phyloP scores from a whole-genome alignment of 2,888 invertebrate species.

The Chalcis sispes region DNA sequence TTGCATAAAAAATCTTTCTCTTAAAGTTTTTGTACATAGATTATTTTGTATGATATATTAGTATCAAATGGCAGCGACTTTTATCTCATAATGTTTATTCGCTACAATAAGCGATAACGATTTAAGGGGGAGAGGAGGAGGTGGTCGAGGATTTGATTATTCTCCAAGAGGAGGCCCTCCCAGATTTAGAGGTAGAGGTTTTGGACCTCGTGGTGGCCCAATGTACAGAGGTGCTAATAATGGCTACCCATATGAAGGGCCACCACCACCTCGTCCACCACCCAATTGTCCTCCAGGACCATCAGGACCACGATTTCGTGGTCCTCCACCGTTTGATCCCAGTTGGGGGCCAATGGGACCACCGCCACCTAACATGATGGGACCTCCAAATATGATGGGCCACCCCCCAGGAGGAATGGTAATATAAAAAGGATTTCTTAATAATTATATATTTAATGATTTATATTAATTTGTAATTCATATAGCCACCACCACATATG shows the following conservation, averaged over 20 bases:
- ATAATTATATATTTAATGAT: constrained; percentile 1
- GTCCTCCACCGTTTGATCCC: constrained; percentile 81
- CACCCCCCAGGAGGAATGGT: constrained; percentile 73
- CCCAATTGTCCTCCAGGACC: constrained; percentile 70
- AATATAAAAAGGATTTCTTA: not conserved
- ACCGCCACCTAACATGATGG: constrained; percentile 76
- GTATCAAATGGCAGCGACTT: constrained; percentile 58
- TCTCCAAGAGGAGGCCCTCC: constrained; percentile 78
- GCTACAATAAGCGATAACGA: constrained; percentile 56
- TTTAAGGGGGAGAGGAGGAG: constrained; percentile 72
- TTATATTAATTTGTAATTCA: not conserved
- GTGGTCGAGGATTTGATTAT: constrained; percentile 73
- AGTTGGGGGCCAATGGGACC: constrained; percentile 84
- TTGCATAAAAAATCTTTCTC: not conserved
- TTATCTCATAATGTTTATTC: constrained; percentile 53
- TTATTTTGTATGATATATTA: constrained; percentile 56
- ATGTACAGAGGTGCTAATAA: constrained; percentile 77
- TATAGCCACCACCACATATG: constrained; percentile 74
- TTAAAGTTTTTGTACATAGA: constrained; percentile 21
- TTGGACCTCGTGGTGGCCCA: constrained; percentile 78
- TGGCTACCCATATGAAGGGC: constrained; percentile 77
- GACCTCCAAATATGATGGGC: constrained; percentile 74
- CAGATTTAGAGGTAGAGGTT: constrained; percentile 82
- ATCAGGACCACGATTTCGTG: constrained; percentile 76
- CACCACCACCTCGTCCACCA: constrained; percentile 76